Evolutionary conservation across 2,888 invertebrate species (phyloP), one percentile per base, ranked within the genome.

Genomic region (Volucella bombylans): DNA sequence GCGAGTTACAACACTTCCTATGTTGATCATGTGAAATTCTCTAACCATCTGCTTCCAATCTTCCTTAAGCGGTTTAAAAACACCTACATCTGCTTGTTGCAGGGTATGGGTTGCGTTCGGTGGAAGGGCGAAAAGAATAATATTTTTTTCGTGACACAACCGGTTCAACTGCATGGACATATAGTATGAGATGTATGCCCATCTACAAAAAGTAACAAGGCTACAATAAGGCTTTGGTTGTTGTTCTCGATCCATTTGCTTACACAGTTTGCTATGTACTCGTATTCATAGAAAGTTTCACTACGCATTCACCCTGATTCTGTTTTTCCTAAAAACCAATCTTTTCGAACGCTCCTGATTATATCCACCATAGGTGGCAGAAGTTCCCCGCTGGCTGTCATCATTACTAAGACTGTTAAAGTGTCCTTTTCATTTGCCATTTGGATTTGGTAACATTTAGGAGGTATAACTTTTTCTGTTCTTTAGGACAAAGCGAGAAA

Each of bases 391-490:
- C 14, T 15, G 41, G 71, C 71, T 8, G 71, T 15, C 43, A 68
- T 49, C 23, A 71, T 23, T 50, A 11, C 45, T 15, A n/a, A n/a
- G n/a, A n/a, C n/a, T n/a, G n/a, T n/a, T n/a, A n/a, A n/a, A n/a
- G n/a, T n/a, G 1, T 55, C 38, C 1, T 45, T 57, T 68, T 68
- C 57, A 10, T 68, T 45, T 8, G 39, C 47, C 68, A 52, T 72
- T 31, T 47, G 39, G 6, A 72, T 55, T 45, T 82, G 73, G 23
- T 81, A 64, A 4, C 67, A 50, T 38, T 77, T 72, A n/a, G 68
- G 65, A n/a, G 73, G 62, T 14, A 73, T 71, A 23, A 82, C 71
- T 54, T 77, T 77, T 12, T 72, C 77, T 23, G 77, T 77, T 82
- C n/a, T n/a, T 82, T 82, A 18, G 78, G 78, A 14, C 73, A 82